phyloP scores from a whole-genome alignment of 2,113 vertebrate species.

The Poeciliopsis turrubarensis region DNA sequence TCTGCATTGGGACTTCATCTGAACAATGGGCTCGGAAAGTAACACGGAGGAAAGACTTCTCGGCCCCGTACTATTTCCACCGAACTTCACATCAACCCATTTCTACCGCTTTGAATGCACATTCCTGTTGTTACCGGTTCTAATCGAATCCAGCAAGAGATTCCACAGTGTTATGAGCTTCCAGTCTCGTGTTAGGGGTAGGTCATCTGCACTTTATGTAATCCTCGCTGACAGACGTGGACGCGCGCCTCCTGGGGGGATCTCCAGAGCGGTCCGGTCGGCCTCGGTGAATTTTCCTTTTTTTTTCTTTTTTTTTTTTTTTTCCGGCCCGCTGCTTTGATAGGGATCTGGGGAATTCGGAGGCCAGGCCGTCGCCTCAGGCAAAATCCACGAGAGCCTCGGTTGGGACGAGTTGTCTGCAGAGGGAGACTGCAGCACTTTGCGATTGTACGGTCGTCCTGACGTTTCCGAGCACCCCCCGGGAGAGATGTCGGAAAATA shows the following conservation, averaged over 20 bases:
- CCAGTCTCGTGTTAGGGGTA: too few species aligned
- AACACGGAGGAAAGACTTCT: neutral
- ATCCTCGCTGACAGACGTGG: neutral
- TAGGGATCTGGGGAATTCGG: neutral
- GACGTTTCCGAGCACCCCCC: neutral
- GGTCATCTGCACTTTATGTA: neutral
- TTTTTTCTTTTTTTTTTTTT: neutral
- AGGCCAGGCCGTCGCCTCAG: neutral
- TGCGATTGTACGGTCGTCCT: neutral
- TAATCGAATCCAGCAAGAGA: neutral
- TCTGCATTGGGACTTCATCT: constrained; percentile 3
- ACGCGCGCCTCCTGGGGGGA: neutral
- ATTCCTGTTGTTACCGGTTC: neutral
- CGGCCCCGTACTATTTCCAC: neutral
- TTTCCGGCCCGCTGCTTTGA: neutral
- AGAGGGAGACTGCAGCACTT: neutral
- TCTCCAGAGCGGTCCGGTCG: neutral
- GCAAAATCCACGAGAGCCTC: neutral
- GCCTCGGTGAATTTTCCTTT: too few species aligned
- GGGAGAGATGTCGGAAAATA: neutral
- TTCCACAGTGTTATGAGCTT: too few species aligned
- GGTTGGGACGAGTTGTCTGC: neutral
- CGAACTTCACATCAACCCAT: neutral
- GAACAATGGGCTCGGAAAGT: constrained; percentile 12
- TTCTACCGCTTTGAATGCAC: neutral